Evolutionary conservation across 2,888 invertebrate species (phyloP).

Genomic region (Drosophila niveifrons): DNA sequence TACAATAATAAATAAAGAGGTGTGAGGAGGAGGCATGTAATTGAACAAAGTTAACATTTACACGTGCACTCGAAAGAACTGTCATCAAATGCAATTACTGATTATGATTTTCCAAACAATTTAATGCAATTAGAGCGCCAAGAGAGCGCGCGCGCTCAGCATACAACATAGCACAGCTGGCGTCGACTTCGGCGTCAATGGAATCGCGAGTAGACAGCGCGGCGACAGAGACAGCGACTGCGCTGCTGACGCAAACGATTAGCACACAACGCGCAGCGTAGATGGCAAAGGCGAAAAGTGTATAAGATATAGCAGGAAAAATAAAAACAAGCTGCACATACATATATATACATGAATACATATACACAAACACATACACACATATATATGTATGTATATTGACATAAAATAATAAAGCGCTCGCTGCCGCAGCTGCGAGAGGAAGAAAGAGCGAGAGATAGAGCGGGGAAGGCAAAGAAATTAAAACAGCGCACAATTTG

Average conservation of each 20-base stretch:
- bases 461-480: constrained; percentile 63
- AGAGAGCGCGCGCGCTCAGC: constrained; percentile 41
- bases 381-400: constrained; percentile 15
- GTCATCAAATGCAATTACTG: constrained; percentile 79
- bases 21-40: constrained; percentile 9
- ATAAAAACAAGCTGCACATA: constrained; percentile 58
- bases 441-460: constrained; percentile 14
- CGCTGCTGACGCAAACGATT: constrained; percentile 72
- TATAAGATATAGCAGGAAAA: constrained; percentile 69
- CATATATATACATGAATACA: constrained; percentile 31
- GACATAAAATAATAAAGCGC: constrained; percentile 43
- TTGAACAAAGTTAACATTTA: constrained; percentile 36
- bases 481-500: constrained; percentile 82
- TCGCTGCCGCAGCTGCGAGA: constrained; percentile 26
- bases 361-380: constrained; percentile 19
- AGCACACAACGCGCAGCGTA: constrained; percentile 56
- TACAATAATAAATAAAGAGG: background rate
- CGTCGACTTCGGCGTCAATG: constrained; percentile 44
- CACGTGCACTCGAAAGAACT: constrained; percentile 53
- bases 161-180: background rate
- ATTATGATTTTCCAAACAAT: constrained; percentile 83
- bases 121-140: constrained; percentile 79
- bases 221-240: constrained; percentile 69
- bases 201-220: constrained; percentile 64
- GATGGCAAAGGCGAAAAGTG: constrained; percentile 61